Evolutionary conservation across 2,888 invertebrate species (phyloP), one percentile per base, ranked within the genome.

Genomic region (Papilio protenor): DNA sequence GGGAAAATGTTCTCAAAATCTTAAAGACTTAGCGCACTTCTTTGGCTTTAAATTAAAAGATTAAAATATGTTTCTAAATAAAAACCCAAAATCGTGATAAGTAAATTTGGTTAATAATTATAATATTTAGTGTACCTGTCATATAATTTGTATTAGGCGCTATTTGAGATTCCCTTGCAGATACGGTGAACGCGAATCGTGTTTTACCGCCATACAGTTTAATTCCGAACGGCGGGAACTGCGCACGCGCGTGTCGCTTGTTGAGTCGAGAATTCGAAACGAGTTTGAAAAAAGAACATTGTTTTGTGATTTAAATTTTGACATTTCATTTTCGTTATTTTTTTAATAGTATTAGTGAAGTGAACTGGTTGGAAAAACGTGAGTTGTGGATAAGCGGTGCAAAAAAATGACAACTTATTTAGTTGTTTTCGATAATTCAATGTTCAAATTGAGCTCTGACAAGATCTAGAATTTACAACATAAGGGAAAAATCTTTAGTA

Each of bases 181-280:
- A 72, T 52, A 57, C 27, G 47, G 27, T 61, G 75, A 86, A 86
- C 86, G 84, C 84, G 82, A 77, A 86, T 84, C 84, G 84, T 83
- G 81, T 80, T 81, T 83, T 81, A 83, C 84, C 84, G 83, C 81
- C 79, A 84, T 85, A 88, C 94, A 94, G 94, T 94, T 91, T 87
- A 91, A 92, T 89, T 87, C 89, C 88, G 89, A 90, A 88, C 85
- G 88, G 92, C 93, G 90, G 83, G 83, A 88, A 79, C 82, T 86
- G 92, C 94, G 94, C 94, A 94, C 94, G 94, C 94, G 93, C 88
- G 87, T 85, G 77, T 52, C 81, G 79, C 77, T 77, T 75, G 79
- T 75, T 84, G 84, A 84, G 84, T 81, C 83, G 82, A 45, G 45
- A 81, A 77, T 79, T 78, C 81, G 79, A 81, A 85, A 57, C 57